Evolutionary conservation across 2,888 invertebrate species (phyloP).

Genomic region (Desoria tigrina): DNA sequence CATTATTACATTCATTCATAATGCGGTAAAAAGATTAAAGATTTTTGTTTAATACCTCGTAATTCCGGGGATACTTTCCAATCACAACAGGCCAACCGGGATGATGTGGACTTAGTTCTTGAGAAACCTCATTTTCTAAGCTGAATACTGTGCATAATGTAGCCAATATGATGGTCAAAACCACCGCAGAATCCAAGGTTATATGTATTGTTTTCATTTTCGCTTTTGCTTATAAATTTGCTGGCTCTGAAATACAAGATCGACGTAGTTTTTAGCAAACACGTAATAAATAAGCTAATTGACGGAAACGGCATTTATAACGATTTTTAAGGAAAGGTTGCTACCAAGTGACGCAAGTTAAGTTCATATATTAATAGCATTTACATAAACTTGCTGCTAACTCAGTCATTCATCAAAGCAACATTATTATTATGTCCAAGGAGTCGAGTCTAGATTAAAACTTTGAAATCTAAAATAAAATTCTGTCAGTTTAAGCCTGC

Average conservation of each 20-base stretch:
- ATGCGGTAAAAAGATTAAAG: too few relatives aligned
- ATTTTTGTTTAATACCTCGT: slow-evolving; percentile 1
- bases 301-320: neutral
- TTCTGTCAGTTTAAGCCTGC: too few relatives aligned
- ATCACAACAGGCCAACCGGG: neutral
- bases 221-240: neutral
- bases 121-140: neutral
- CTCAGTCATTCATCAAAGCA: too few relatives aligned
- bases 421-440: too few relatives aligned
- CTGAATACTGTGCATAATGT: neutral
- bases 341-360: neutral
- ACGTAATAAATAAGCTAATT: too few relatives aligned
- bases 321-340: neutral
- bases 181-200: slow-evolving; percentile 1
- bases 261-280: too few relatives aligned
- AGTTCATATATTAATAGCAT: too few relatives aligned
- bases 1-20: too few relatives aligned
- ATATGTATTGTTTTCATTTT: neutral
- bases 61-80: slow-evolving; percentile 2
- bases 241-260: too few relatives aligned
- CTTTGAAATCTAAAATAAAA: too few relatives aligned
- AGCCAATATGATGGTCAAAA: slow-evolving; percentile 8
- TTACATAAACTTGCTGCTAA: too few relatives aligned
- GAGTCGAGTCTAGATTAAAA: too few relatives aligned
- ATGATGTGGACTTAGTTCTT: neutral